Evolutionary conservation across 2,888 invertebrate genomes (phyloP).

Genomic region (Eupithecia abbreviata): DNA sequence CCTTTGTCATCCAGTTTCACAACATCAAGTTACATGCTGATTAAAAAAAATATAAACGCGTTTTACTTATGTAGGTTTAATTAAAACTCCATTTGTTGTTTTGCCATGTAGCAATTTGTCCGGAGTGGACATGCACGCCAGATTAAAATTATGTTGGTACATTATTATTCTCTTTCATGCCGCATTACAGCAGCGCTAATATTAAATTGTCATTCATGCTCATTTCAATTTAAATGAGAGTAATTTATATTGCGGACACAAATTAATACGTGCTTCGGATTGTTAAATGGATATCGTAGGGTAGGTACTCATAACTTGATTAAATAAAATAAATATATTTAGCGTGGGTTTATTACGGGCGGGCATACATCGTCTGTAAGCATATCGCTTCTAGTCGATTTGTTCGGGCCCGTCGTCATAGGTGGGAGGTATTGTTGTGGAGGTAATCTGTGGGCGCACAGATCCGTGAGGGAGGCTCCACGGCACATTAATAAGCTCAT

Average conservation of each 20-base stretch:
- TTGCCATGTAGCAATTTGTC: conserved; percentile 41
- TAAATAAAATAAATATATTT: conserved; percentile 29
- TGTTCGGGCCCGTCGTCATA: conserved; percentile 55
- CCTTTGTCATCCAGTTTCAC: no score
- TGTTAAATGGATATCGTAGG: conserved; percentile 40
- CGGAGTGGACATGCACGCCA: conserved; percentile 41
- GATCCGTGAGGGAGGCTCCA: conserved; percentile 53
- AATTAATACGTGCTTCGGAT: conserved; percentile 46
- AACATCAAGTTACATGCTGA: no score
- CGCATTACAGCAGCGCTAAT: conserved; percentile 47
- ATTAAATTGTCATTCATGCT: conserved; percentile 51
- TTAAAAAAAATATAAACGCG: background rate
- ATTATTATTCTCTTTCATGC: conserved; percentile 47
- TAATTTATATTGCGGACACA: conserved; percentile 51
- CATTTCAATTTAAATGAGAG: conserved; percentile 48
- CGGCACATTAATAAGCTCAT: conserved; percentile 76
- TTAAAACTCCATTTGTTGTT: conserved; percentile 35
- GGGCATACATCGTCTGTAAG: conserved; percentile 64
- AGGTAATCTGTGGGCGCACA: conserved; percentile 64
- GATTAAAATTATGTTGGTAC: conserved; percentile 43
- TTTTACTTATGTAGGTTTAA: conserved; percentile 19
- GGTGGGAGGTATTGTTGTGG: conserved; percentile 50
- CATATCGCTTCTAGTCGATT: conserved; percentile 77
- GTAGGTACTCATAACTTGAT: conserved; percentile 40
- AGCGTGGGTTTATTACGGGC: conserved; percentile 51